Conservation (phyloP, 1,140 invertebrate species). For the Leucophenga varia region DNA sequence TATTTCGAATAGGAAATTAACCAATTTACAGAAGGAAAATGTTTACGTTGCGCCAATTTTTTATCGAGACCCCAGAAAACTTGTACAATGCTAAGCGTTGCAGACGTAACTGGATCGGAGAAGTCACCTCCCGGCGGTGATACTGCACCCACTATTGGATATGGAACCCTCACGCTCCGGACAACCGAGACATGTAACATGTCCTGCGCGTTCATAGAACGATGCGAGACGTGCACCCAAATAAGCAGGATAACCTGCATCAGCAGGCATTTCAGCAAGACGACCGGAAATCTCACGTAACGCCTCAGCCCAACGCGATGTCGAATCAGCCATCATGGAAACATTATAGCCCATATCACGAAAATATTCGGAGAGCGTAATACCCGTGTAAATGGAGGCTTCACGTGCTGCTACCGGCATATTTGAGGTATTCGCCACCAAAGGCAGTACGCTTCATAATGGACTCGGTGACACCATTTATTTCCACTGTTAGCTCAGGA, state of each 20-base stretch:
- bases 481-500: constrained; percentile 93
- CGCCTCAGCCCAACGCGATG: constrained; percentile 83
- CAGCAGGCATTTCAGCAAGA: constrained; percentile 84
- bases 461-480: constrained; percentile 90
- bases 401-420: constrained; percentile 87
- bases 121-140: constrained; percentile 79
- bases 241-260: constrained; percentile 74
- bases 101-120: constrained; percentile 75
- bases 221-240: constrained; percentile 69
- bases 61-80: constrained; percentile 78
- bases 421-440: constrained; percentile 85
- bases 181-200: constrained; percentile 68
- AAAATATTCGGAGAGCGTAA: constrained; percentile 78
- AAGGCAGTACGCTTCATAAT: constrained; percentile 98
- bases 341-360: constrained; percentile 83
- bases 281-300: constrained; percentile 83
- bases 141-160: constrained; percentile 73
- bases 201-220: constrained; percentile 74
- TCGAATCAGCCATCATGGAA: constrained; percentile 87
- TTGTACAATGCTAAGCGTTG: constrained; percentile 64
- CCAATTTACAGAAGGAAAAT: constrained; percentile 77
- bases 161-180: constrained; percentile 67
- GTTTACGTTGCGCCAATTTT: constrained; percentile 73
- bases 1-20: constrained; percentile 82
- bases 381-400: constrained; percentile 83